Evolutionary conservation across 2,113 vertebrate genomes (phyloP).

Genomic region (Sinocyclocheilus maitianheensis): DNA sequence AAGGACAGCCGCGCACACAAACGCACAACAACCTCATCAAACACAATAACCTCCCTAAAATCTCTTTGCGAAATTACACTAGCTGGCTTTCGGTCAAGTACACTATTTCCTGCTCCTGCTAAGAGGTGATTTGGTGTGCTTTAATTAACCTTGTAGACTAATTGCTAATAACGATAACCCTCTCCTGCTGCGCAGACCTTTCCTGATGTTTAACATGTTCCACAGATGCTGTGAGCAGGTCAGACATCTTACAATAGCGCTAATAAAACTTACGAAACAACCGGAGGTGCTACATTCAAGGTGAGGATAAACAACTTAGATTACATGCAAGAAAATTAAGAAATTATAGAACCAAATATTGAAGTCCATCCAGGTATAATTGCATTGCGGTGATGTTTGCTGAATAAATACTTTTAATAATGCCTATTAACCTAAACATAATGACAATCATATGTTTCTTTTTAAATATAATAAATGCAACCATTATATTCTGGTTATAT

Average conservation of each 20-base stretch:
- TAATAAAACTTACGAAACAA: constrained; percentile 12
- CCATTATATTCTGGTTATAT: not conserved
- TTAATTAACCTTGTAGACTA: constrained; percentile 65
- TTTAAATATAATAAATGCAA: not conserved
- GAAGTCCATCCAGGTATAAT: not conserved
- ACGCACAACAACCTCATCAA: not conserved
- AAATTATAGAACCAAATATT: not conserved
- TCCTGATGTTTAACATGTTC: constrained; percentile 43
- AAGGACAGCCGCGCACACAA: not conserved
- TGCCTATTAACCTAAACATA: not conserved
- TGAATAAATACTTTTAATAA: constrained; percentile 1
- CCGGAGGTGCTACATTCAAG: constrained; percentile 24
- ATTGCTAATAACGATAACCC: constrained; percentile 64
- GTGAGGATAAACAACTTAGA: constrained; percentile 21
- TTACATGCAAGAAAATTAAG: not conserved
- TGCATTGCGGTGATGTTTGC: not conserved
- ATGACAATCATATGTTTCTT: not conserved
- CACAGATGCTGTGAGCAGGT: constrained; percentile 21
- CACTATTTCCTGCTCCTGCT: constrained; percentile 52
- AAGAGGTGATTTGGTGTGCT: constrained; percentile 60
- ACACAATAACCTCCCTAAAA: constrained; percentile 26
- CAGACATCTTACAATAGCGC: constrained; percentile 24
- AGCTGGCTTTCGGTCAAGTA: constrained; percentile 56
- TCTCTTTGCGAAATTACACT: constrained; percentile 43
- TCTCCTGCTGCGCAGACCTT: constrained; percentile 51